phyloP scores from a whole-genome alignment of 37 sponge, comb jelly and placozoan genomes.

The Chondrilla cf. caribensis region DNA sequence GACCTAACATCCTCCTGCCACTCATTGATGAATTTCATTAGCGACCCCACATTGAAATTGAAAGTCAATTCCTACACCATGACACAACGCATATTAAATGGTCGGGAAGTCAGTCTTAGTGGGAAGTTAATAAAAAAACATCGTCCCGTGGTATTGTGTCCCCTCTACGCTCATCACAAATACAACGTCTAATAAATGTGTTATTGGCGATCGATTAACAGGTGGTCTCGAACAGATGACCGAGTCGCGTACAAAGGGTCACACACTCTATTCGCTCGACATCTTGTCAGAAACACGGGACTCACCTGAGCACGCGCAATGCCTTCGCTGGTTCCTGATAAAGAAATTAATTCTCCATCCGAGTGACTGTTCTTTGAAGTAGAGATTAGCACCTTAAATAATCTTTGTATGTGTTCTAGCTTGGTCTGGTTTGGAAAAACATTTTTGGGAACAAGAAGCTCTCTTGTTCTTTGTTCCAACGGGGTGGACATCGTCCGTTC shows the following conservation, averaged over 20 bases:
- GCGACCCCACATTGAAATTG: background rate
- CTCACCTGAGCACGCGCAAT: slow-evolving; percentile 30
- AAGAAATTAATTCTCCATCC: slow-evolving; percentile 35
- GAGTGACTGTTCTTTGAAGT: background rate
- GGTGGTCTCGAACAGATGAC: too few species aligned
- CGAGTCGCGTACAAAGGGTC: too few species aligned
- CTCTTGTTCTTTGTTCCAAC: background rate
- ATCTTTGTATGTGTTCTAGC: slow-evolving; percentile 1
- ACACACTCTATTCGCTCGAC: too few species aligned
- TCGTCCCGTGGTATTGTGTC: too few species aligned
- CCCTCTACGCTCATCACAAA: too few species aligned
- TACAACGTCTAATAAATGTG: too few species aligned
- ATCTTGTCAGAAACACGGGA: too few species aligned
- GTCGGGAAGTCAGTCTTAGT: background rate
- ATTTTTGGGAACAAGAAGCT: background rate
- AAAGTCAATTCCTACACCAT: background rate
- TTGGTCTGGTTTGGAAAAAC: background rate
- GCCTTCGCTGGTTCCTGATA: slow-evolving; percentile 10
- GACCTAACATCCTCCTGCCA: background rate
- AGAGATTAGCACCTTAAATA: slow-evolving; percentile 35
- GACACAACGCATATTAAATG: background rate
- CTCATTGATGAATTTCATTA: slow-evolving; percentile 4
- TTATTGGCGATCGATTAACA: too few species aligned
- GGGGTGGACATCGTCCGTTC: too few species aligned
- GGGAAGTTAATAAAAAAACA: too few species aligned